phyloP scores from a whole-genome alignment of 2,113 vertebrate species.

The Anarhynchus alexandrinus region DNA sequence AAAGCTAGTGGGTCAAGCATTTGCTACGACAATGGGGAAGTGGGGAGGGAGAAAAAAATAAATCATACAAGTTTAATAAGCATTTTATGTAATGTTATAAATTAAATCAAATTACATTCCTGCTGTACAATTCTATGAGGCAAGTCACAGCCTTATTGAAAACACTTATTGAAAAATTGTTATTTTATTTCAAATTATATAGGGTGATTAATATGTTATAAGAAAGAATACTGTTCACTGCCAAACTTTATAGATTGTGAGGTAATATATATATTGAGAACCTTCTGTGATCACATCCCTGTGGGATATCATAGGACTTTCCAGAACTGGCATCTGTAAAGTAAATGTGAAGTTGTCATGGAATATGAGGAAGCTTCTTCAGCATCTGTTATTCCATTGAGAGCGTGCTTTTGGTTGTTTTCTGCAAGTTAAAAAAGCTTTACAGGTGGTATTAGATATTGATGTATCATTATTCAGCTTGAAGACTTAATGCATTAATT shows the following conservation, averaged over 20 bases:
- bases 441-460: not conserved
- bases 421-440: not conserved
- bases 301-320: not conserved
- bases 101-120: not conserved
- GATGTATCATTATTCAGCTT: not conserved
- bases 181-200: not conserved
- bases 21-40: not conserved
- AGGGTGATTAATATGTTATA: not conserved
- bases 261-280: not conserved
- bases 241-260: not conserved
- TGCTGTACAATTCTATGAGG: not conserved
- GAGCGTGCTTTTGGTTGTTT: not conserved
- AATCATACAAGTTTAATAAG: not conserved
- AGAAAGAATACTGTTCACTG: not conserved
- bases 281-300: not conserved
- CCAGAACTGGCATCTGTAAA: not conserved
- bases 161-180: not conserved
- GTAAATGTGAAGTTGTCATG: not conserved
- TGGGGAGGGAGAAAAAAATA: not conserved
- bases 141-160: not conserved
- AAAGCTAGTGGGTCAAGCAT: not conserved
- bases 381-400: not conserved
- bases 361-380: not conserved
- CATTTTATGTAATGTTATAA: not conserved
- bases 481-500: constrained; percentile 19